Percentiles rank a stretch among this genome's conserved stretches.
phyloP scores from a whole-genome alignment of 1,140 invertebrate genomes.

The Microplitis mediator region DNA sequence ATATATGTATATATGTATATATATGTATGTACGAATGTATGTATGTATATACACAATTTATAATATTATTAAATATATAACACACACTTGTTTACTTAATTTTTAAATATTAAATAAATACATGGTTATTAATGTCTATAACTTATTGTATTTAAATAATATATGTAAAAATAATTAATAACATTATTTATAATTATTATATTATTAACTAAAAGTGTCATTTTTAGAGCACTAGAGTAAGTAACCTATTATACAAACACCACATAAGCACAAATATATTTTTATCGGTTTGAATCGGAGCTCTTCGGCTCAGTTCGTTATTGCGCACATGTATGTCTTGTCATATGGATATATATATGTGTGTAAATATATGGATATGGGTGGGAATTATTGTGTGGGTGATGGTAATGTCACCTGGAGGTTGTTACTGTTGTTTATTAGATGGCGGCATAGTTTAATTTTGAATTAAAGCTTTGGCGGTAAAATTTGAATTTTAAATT shows the following conservation, averaged over 20 bases:
- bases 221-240: conserved; percentile 46
- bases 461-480: too few species aligned
- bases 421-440: too few species aligned
- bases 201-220: conserved; percentile 50
- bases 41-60: not conserved
- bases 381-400: too few species aligned
- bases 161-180: conserved; percentile 40
- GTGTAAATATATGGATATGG: too few species aligned
- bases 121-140: not conserved
- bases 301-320: not conserved
- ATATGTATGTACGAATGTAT: too few species aligned
- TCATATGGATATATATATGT: not conserved
- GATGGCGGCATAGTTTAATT: too few species aligned
- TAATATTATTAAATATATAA: conserved; percentile 40
- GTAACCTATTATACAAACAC: conserved; percentile 60
- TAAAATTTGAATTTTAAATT: too few species aligned
- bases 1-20: too few species aligned
- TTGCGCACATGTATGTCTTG: not conserved
- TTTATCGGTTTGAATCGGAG: not conserved
- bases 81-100: conserved; percentile 22
- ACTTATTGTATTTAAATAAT: conserved; percentile 28
- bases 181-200: conserved; percentile 27
- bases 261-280: conserved; percentile 47
- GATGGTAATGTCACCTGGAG: too few species aligned
- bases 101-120: conserved; percentile 26